These are phyloP conservation scores for Rhea americana DNA, from an alignment of 2,113 vertebrate species.

Conservation along the genomic window DNA sequence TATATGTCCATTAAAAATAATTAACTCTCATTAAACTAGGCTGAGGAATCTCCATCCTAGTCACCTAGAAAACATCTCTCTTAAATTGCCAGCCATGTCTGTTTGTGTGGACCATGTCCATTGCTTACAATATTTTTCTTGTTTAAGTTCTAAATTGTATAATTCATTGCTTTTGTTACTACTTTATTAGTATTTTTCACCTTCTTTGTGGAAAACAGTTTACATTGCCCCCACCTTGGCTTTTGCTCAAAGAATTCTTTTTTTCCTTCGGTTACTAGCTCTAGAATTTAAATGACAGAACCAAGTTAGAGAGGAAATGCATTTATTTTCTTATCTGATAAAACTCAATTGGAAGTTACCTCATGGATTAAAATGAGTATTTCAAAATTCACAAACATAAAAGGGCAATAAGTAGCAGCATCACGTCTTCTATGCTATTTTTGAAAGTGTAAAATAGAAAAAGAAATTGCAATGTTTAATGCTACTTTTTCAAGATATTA, in stretches of 20 bases:
- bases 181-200: slow-evolving; percentile 74
- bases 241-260: slow-evolving; percentile 64
- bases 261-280: slow-evolving; percentile 32
- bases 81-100: slow-evolving; percentile 51
- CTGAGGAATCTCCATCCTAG: slow-evolving; percentile 43
- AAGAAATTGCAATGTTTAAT: neutral
- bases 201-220: slow-evolving; percentile 73
- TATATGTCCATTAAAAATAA: slow-evolving; percentile 49
- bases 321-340: neutral
- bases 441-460: neutral
- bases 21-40: slow-evolving; percentile 32
- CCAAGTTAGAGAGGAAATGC: slow-evolving; percentile 26
- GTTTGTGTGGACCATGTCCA: slow-evolving; percentile 54
- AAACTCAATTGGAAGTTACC: neutral
- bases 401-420: neutral
- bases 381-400: neutral
- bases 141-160: slow-evolving; percentile 65
- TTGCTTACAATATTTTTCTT: slow-evolving; percentile 50
- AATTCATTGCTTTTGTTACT: slow-evolving; percentile 71
- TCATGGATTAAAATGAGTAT: neutral
- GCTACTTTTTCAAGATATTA: neutral
- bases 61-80: slow-evolving; percentile 16
- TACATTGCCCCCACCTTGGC: slow-evolving; percentile 66
- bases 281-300: slow-evolving; percentile 47
- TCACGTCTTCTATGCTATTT: neutral